phyloP scores from a whole-genome alignment of 2,797 vertebrate genomes.

The Mionectes olivaceus region DNA sequence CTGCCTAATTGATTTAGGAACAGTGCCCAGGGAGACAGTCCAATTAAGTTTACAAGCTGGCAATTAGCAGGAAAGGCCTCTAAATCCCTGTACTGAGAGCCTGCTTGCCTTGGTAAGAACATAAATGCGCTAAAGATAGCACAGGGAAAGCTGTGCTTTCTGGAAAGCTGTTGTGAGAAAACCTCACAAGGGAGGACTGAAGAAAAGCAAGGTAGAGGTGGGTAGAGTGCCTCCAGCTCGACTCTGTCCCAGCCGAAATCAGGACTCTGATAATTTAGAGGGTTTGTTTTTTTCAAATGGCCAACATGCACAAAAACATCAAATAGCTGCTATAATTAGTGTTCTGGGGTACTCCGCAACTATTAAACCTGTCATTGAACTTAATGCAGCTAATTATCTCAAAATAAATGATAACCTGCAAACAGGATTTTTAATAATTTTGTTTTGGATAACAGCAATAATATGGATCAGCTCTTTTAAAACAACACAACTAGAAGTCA shows the following conservation, averaged over 20 bases:
- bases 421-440: neutral
- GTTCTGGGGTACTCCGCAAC: constrained; percentile 51
- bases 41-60: constrained; percentile 98
- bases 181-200: constrained; percentile 70
- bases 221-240: constrained; percentile 65
- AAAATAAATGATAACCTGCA: constrained; percentile 35
- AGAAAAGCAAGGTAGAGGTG: constrained; percentile 70
- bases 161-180: constrained; percentile 78
- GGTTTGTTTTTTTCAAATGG: neutral
- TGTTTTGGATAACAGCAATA: neutral
- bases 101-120: constrained; percentile 87
- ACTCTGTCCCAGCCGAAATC: constrained; percentile 1
- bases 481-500: neutral
- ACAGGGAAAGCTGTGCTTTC: constrained; percentile 78
- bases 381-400: constrained; percentile 54
- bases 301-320: constrained; percentile 57
- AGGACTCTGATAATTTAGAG: constrained; percentile 74
- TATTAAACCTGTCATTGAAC: constrained; percentile 53
- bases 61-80: constrained; percentile 91
- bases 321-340: constrained; percentile 71
- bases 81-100: constrained; percentile 90
- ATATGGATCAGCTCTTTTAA: neutral
- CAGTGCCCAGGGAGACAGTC: constrained; percentile 82
- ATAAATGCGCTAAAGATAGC: constrained; percentile 84
- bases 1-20: constrained; percentile 91